Conservation (phyloP, 2,888 invertebrate genomes). For the Iphiclides podalirius region DNA sequence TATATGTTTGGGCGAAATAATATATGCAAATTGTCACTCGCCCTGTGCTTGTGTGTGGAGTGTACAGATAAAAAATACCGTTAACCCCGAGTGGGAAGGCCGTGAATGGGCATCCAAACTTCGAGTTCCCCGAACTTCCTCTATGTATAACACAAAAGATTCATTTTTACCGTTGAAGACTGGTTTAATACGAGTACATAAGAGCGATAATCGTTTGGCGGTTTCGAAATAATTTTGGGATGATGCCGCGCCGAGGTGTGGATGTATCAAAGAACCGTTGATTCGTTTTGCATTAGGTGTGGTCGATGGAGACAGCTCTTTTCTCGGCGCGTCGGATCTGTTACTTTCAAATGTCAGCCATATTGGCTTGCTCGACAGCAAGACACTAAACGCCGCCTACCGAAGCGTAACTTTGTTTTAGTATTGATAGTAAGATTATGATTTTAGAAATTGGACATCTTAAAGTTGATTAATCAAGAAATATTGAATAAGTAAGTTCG, state of each 20-base stretch:
- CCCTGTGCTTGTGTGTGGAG: conserved; percentile 18
- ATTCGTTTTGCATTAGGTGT: conserved; percentile 27
- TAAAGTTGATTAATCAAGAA: too few species aligned
- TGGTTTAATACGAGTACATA: conserved; percentile 3
- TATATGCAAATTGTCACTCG: conserved; percentile 28
- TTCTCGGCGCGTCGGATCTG: conserved; percentile 24
- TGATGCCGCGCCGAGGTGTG: conserved; percentile 10
- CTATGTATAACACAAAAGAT: conserved; percentile 15
- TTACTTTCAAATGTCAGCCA: conserved; percentile 29
- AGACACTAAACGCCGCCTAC: too few species aligned
- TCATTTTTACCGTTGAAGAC: background rate
- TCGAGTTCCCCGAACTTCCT: conserved; percentile 38
- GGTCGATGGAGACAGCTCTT: conserved; percentile 31
- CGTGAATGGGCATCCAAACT: conserved; percentile 41
- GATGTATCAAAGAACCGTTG: conserved; percentile 24
- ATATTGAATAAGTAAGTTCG: too few species aligned
- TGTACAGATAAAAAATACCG: conserved; percentile 42
- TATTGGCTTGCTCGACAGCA: too few species aligned
- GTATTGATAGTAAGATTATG: too few species aligned
- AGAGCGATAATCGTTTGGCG: conserved; percentile 8
- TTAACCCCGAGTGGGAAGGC: conserved; percentile 42
- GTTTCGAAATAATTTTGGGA: conserved; percentile 1
- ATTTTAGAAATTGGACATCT: too few species aligned
- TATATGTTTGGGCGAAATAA: conserved; percentile 20
- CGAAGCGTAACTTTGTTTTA: too few species aligned